Percentiles rank a stretch among this genome's conserved stretches.
These are phyloP conservation scores for Mobula hypostoma DNA, from an alignment of 2,113 vertebrate genomes.

Conservation along the genomic window DNA sequence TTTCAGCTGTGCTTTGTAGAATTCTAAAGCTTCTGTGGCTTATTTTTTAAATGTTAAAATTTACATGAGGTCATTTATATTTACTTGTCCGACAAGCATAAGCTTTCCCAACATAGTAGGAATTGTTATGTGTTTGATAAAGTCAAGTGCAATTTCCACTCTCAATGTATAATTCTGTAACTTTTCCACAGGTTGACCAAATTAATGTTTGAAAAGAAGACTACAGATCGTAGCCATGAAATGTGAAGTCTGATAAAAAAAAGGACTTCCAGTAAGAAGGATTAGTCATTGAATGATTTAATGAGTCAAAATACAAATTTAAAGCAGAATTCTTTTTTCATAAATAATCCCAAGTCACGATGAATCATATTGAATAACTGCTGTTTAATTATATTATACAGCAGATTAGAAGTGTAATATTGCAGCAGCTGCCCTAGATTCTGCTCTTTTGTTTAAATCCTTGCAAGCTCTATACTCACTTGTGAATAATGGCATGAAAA, in stretches of 20 bases:
- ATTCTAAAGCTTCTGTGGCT: background rate
- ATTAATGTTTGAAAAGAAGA: background rate
- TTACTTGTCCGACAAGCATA: background rate
- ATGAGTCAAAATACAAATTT: background rate
- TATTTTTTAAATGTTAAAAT: background rate
- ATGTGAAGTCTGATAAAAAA: background rate
- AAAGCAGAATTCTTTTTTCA: background rate
- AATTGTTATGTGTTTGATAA: background rate
- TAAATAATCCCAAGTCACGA: background rate
- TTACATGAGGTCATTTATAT: background rate
- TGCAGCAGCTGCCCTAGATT: conserved; percentile 54
- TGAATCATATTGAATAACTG: conserved; percentile 12
- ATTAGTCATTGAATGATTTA: background rate
- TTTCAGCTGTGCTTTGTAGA: background rate
- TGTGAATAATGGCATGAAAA: conserved; percentile 44
- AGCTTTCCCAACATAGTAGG: background rate
- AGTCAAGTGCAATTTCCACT: background rate
- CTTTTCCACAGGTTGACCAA: background rate
- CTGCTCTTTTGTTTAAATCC: conserved; percentile 52
- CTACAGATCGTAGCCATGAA: background rate
- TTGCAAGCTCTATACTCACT: conserved; percentile 41
- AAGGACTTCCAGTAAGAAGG: background rate
- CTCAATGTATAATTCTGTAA: background rate
- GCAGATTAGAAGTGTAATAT: conserved; percentile 34
- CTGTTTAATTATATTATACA: background rate